A percentile compares a stretch with the other conserved stretches of the same genome.
phyloP scores from a whole-genome alignment of 2,113 vertebrate genomes.

The Callipepla californica region DNA sequence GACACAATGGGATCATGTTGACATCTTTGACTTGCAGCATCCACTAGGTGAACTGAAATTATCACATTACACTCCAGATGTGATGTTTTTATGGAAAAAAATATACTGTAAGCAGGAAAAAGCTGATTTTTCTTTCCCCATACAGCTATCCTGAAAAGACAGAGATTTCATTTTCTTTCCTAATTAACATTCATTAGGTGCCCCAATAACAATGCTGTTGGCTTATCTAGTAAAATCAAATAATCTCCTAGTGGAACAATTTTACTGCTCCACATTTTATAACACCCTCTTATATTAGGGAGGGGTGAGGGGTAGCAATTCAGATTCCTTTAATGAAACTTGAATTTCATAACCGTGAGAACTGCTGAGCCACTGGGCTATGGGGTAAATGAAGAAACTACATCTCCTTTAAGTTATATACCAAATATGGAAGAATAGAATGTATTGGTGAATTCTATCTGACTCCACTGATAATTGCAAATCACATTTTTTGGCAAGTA shows the following conservation, averaged over 20 bases:
- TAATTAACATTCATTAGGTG: background rate
- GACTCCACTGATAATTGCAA: background rate
- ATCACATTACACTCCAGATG: background rate
- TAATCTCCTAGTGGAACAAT: background rate
- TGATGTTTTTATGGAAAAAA: background rate
- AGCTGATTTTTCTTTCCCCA: background rate
- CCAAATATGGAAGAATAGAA: background rate
- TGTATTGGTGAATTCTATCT: background rate
- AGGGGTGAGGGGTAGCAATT: background rate
- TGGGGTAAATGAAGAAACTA: conserved; percentile 11
- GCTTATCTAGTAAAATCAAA: background rate
- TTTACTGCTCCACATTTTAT: background rate
- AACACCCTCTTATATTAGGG: background rate
- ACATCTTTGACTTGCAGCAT: conserved; percentile 1
- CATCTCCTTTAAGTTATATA: background rate
- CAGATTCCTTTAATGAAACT: background rate
- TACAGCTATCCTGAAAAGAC: background rate
- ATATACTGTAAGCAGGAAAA: background rate
- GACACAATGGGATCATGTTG: conserved; percentile 1
- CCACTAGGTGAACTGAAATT: background rate
- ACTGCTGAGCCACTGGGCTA: background rate
- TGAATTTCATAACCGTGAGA: background rate
- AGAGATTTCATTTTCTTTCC: background rate
- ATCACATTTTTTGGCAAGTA: background rate
- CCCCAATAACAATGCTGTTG: background rate